These are phyloP conservation scores for Natrix natrix DNA, from an alignment of 2,797 vertebrate species.

Conservation along the genomic window DNA sequence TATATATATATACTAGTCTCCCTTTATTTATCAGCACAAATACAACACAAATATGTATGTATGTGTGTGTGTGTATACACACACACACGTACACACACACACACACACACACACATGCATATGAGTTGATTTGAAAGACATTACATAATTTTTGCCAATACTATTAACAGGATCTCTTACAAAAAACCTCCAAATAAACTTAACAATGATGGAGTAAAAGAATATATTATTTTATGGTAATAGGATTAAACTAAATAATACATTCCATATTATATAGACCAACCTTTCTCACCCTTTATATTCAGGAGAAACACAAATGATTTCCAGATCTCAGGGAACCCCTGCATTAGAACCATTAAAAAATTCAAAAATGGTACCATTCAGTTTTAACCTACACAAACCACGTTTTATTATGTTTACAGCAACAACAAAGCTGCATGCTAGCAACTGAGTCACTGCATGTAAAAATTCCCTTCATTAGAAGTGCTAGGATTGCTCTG, in stretches of 20 bases:
- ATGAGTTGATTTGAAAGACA: not conserved
- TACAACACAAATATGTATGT: too few relatives aligned
- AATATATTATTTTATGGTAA: not conserved
- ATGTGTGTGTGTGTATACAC: too few relatives aligned
- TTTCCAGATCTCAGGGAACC: not conserved
- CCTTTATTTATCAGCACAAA: too few relatives aligned
- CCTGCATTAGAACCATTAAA: not conserved
- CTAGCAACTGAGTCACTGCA: not conserved
- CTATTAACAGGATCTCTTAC: not conserved
- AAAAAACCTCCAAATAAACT: not conserved
- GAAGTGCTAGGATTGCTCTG: not conserved
- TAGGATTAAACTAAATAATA: not conserved
- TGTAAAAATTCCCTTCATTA: not conserved
- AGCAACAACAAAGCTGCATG: not conserved
- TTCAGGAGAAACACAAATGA: not conserved
- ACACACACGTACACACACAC: too few relatives aligned
- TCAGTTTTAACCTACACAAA: not conserved
- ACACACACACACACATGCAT: too few relatives aligned
- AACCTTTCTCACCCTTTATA: not conserved
- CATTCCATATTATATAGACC: not conserved
- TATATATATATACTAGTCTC: too few relatives aligned
- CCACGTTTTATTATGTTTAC: not conserved
- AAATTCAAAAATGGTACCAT: not conserved
- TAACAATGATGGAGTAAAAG: not conserved
- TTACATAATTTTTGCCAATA: not conserved